phyloP scores from a whole-genome alignment of 2,113 vertebrate species.

The cat (Felis catus) region DNA sequence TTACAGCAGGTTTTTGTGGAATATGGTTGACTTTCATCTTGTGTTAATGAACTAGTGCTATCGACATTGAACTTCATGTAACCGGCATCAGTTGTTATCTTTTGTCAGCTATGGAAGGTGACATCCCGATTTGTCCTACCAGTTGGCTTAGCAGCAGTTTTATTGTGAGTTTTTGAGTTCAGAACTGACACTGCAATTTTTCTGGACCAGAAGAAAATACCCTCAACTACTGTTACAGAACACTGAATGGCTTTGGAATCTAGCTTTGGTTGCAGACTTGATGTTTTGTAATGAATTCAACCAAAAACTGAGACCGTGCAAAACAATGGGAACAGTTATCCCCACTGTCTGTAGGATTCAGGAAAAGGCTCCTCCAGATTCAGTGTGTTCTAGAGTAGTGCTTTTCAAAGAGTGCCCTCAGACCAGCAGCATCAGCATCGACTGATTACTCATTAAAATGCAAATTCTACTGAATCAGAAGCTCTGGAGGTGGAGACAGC shows the following conservation, averaged over 20 bases:
- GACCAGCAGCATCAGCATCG: no score
- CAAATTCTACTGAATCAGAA: background rate
- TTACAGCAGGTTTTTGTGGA: background rate
- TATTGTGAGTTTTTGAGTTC: background rate
- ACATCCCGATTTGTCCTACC: background rate
- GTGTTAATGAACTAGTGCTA: background rate
- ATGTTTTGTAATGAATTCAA: conserved; percentile 6
- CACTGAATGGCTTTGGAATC: background rate
- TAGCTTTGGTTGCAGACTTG: background rate
- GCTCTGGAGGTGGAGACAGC: background rate
- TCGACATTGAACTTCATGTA: background rate
- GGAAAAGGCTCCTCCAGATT: background rate
- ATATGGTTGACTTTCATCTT: background rate
- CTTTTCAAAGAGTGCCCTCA: background rate
- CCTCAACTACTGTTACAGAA: background rate
- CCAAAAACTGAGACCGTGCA: background rate
- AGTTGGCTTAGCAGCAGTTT: background rate
- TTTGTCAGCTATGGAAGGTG: background rate
- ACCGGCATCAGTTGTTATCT: background rate
- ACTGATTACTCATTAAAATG: background rate
- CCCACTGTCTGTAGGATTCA: background rate
- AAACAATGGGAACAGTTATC: background rate
- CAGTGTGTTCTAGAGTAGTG: background rate
- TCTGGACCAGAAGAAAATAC: conserved; percentile 16
- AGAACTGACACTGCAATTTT: background rate